Conservation (phyloP, 2,888 invertebrate genomes). For the Hymenopus coronatus region DNA sequence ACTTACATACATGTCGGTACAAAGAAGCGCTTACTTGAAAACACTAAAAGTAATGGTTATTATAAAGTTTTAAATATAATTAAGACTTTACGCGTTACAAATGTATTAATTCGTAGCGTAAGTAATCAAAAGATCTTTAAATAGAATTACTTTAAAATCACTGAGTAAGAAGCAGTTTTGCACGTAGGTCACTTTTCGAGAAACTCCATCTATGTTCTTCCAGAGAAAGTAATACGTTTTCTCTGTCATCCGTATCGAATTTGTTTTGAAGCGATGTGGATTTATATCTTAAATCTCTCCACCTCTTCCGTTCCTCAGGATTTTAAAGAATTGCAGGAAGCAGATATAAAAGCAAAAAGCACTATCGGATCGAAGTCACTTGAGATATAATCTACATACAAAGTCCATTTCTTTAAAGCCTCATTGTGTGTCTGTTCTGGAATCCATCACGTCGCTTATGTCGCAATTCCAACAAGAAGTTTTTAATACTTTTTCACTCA, state of each 20-base stretch:
- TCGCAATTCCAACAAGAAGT: background rate
- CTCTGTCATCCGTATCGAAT: background rate
- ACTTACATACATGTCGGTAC: background rate
- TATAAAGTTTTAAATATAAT: too few relatives aligned
- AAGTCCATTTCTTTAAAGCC: background rate
- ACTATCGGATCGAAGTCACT: background rate
- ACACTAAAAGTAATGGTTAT: too few relatives aligned
- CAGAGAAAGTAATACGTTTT: background rate
- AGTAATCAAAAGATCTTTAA: too few relatives aligned
- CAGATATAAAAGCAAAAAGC: background rate
- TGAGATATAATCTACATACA: background rate
- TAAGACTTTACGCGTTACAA: too few relatives aligned
- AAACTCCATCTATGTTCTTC: background rate
- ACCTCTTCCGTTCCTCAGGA: background rate
- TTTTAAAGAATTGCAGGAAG: background rate
- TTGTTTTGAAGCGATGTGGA: background rate
- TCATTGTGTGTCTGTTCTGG: background rate
- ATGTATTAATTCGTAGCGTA: too few relatives aligned
- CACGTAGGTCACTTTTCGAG: background rate
- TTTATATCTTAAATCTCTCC: background rate
- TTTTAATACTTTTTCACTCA: background rate
- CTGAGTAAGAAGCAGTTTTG: background rate
- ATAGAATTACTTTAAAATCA: too few relatives aligned
- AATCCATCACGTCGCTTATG: background rate
- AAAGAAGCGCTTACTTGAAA: background rate